Conservation (phyloP, 1,140 invertebrate species). For the Rhopalosiphum maidis region DNA sequence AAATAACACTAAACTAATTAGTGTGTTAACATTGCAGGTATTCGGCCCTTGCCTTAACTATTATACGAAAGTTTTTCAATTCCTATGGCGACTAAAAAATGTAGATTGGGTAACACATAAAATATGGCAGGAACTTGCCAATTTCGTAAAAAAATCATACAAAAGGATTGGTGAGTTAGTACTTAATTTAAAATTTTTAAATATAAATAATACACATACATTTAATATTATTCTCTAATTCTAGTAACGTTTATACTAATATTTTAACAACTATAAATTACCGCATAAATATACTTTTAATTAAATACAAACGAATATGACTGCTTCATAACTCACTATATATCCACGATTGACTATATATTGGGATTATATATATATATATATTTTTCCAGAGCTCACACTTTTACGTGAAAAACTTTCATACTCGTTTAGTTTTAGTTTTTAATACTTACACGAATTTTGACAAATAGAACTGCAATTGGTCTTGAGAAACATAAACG, state of each 20-base stretch:
- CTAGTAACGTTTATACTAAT: not conserved
- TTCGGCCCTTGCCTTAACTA: not conserved
- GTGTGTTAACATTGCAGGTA: not conserved
- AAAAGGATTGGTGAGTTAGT: not conserved
- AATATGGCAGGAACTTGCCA: not conserved
- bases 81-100: conserved; percentile 29
- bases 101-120: conserved; percentile 3
- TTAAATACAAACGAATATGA: not conserved
- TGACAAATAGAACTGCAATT: not conserved
- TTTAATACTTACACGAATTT: not conserved
- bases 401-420: not conserved
- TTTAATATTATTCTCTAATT: not conserved
- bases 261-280: not conserved
- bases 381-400: no score
- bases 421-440: not conserved
- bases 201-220: not conserved
- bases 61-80: not conserved
- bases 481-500: conserved; percentile 29
- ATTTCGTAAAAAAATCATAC: not conserved
- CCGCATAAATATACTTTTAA: not conserved
- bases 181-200: not conserved
- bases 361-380: no score
- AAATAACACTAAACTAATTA: not conserved
- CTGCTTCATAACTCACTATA: not conserved
- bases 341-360: no score